phyloP scores from a whole-genome alignment of 2,888 invertebrate genomes.

The Chelonus formosanus region DNA sequence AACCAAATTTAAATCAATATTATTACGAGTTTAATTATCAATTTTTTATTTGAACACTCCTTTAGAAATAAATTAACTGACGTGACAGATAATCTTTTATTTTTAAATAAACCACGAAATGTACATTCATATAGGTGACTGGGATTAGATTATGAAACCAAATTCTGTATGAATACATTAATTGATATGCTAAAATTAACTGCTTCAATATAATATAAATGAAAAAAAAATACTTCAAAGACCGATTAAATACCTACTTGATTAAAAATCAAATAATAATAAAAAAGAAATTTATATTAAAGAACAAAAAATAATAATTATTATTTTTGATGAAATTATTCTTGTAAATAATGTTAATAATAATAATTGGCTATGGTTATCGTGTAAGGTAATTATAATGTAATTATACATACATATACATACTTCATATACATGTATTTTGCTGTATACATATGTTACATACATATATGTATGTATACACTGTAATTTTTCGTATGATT shows the following conservation, averaged over 20 bases:
- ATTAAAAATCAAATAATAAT: conserved; percentile 56
- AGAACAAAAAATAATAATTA: conserved; percentile 66
- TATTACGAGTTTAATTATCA: too few species aligned
- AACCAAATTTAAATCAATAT: too few species aligned
- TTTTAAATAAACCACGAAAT: conserved; percentile 66
- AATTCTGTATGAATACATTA: conserved; percentile 59
- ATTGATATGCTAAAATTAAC: conserved; percentile 49
- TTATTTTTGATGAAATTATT: conserved; percentile 37
- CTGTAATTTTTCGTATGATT: conserved; percentile 33
- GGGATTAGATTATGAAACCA: conserved; percentile 45
- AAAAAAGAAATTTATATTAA: conserved; percentile 66
- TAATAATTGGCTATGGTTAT: conserved; percentile 52
- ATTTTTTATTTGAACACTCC: too few species aligned
- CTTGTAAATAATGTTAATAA: conserved; percentile 38
- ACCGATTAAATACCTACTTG: too few species aligned
- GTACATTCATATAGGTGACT: conserved; percentile 60
- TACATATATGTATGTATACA: conserved; percentile 58
- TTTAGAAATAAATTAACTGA: neutral
- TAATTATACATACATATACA: conserved; percentile 61
- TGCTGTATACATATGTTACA: conserved; percentile 55
- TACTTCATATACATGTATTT: conserved; percentile 53
- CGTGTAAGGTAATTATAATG: conserved; percentile 53
- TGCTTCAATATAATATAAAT: conserved; percentile 38
- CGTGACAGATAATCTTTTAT: conserved; percentile 52
- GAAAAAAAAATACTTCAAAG: too few species aligned